Base-by-base conservation (phyloP, 2,113 vertebrate species). In the Pollachius pollachius region DNA sequence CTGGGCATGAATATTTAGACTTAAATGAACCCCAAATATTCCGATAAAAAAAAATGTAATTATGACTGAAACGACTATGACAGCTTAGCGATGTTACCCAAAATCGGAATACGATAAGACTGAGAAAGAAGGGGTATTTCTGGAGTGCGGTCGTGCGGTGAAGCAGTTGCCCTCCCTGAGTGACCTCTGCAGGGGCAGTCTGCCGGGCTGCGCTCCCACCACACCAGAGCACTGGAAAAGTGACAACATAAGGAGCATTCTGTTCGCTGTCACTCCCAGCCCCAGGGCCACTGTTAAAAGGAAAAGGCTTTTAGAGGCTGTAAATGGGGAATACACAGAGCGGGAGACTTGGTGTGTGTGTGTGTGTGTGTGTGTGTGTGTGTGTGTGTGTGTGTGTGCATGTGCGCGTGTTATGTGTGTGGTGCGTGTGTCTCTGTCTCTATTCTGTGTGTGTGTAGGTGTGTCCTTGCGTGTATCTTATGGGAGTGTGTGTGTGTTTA, bases 191-290 rank as follows among this genome's bases (percentile, higher is more conserved):
- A 79, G 76, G 12, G 80, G 70, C 84, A 80, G 84, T 30, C 83
- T 72, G 74, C 83, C 74, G 82, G 85, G 85, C 86, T 87, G 86
- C 77, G 82, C 83, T 89, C 87, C 89, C 87, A 87, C 67, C 72
- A 88, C 87, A 86, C 88, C 81, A 86, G 81, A 64, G 75, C 7
- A 57, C 82, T 81, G 81, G 70, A 78, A 86, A 82, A 86, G 86
- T 88, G 89, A 89, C 88, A 89, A 89, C 89, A 90, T 87, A 89
- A 88, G 88, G 88, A 86, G 84, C 86, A 90, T 90, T 90, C 88
- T 90, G 89, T 87, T 89, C 84, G 81, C 84, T 89, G 89, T 90
- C 89, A 90, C 85, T 90, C 88, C 84, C 81, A 85, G 85, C 88
- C 88, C 76, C 81, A 72, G 82, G 83, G 88, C 85, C 77, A 76